These are phyloP conservation scores for Etia nguti DNA, from an alignment of 2,113 vertebrate species.

Conservation along the genomic window DNA sequence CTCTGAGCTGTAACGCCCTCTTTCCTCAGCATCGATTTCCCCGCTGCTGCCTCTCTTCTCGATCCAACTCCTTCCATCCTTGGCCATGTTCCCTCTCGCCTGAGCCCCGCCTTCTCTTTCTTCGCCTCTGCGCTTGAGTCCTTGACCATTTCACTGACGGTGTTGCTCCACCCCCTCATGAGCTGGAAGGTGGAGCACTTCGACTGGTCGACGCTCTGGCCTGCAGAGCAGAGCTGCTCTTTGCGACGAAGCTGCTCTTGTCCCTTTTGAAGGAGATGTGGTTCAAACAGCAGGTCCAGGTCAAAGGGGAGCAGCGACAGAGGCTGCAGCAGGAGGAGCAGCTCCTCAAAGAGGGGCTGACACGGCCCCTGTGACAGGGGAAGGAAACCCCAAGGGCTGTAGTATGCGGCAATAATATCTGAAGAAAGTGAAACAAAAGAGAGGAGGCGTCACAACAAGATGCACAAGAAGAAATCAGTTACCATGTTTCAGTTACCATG, in stretches of 20 bases:
- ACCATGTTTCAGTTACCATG: rapidly evolving
- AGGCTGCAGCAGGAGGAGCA: conserved; percentile 91
- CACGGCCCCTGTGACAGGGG: conserved; percentile 83
- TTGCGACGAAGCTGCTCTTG: conserved; percentile 86
- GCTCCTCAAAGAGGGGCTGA: conserved; percentile 85
- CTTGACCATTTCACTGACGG: conserved; percentile 49
- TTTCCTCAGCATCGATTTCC: not conserved
- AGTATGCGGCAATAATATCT: conserved; percentile 89
- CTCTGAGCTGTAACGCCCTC: not conserved
- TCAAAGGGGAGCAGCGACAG: conserved; percentile 92
- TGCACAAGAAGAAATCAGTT: not conserved
- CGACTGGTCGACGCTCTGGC: conserved; percentile 80
- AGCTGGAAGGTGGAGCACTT: conserved; percentile 90
- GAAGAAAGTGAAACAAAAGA: not conserved
- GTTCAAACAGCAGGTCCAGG: conserved; percentile 91
- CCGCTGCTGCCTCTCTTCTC: not conserved
- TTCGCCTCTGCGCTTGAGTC: conserved; percentile 7
- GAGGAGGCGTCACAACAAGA: not conserved
- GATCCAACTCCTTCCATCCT: conserved; percentile 29
- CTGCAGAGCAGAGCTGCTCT: conserved; percentile 83
- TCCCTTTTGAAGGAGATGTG: conserved; percentile 84
- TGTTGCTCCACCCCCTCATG: conserved; percentile 76
- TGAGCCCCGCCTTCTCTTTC: conserved; percentile 41
- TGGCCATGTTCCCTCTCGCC: conserved; percentile 55
- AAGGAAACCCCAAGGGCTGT: conserved; percentile 88